Conservation (phyloP, 2,888 invertebrate genomes). For the Leucozona laternaria region DNA sequence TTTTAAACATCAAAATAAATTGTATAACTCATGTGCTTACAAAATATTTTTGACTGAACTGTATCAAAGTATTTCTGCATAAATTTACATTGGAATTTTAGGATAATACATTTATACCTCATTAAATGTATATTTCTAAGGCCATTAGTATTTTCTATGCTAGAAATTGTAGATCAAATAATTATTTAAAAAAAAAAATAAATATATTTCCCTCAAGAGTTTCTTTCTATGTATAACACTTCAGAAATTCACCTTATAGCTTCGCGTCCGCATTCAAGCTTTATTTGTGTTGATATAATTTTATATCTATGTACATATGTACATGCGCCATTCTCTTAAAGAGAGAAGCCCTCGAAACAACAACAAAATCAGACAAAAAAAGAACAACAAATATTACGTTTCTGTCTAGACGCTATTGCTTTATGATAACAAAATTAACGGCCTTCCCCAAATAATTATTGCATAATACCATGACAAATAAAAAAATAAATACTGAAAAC, state of each 20-base stretch:
- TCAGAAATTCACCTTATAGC: conserved; percentile 24
- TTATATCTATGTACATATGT: not conserved
- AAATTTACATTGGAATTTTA: too few relatives aligned
- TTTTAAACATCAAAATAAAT: not conserved
- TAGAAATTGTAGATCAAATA: too few relatives aligned
- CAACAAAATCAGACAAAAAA: conserved; percentile 1
- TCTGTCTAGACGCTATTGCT: conserved; percentile 64
- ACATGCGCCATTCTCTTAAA: not conserved
- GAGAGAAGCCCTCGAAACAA: conserved; percentile 31
- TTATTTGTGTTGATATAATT: conserved; percentile 18
- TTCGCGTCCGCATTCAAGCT: conserved; percentile 7
- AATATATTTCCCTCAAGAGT: not conserved
- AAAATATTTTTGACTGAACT: not conserved
- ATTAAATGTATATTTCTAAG: too few relatives aligned
- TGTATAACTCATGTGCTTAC: not conserved
- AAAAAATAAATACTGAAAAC: conserved; percentile 18
- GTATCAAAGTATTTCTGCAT: not conserved
- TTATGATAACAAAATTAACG: conserved; percentile 58
- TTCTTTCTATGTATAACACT: not conserved
- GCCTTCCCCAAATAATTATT: conserved; percentile 56
- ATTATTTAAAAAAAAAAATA: too few relatives aligned
- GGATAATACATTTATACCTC: too few relatives aligned
- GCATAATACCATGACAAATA: conserved; percentile 27
- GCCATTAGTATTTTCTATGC: too few relatives aligned
- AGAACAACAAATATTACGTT: conserved; percentile 59